Evolutionary conservation across 2,113 vertebrate species (phyloP).

Genomic region (Tiliqua scincoides): DNA sequence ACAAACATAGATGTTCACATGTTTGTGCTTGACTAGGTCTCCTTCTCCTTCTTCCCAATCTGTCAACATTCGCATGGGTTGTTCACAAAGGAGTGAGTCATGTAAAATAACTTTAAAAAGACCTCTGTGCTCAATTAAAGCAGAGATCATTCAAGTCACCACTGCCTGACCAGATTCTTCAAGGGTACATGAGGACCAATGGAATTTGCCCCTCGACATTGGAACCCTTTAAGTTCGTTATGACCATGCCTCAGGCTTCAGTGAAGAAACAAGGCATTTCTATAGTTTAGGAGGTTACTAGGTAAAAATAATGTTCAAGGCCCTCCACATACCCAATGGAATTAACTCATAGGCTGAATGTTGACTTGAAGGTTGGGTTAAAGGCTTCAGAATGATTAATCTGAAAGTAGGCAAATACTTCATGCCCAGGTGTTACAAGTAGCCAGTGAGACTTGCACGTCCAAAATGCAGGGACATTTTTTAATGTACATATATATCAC

Average conservation of each 20-base stretch:
- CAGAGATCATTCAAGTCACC: not conserved
- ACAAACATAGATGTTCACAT: not conserved
- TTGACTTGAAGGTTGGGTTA: not conserved
- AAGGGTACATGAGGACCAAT: not conserved
- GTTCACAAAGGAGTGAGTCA: not conserved
- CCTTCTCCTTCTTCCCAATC: not conserved
- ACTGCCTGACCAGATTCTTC: not conserved
- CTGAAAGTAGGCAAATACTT: not conserved
- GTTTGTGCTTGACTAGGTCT: constrained; percentile 8
- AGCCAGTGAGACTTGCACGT: not conserved
- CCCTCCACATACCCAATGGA: not conserved
- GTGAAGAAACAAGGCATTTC: not conserved
- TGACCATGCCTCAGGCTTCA: not conserved
- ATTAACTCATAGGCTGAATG: not conserved
- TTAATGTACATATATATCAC: too few species aligned
- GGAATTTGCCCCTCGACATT: too few species aligned
- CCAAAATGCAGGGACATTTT: not conserved
- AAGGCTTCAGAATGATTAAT: not conserved
- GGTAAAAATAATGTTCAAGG: not conserved
- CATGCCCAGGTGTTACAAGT: not conserved
- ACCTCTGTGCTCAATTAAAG: not conserved
- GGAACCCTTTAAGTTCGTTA: not conserved
- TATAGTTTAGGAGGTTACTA: not conserved
- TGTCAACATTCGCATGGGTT: not conserved
- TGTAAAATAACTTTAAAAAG: not conserved